Evolutionary conservation across 2,797 vertebrate genomes (phyloP).

Genomic region (Sphaeramia orbicularis): DNA sequence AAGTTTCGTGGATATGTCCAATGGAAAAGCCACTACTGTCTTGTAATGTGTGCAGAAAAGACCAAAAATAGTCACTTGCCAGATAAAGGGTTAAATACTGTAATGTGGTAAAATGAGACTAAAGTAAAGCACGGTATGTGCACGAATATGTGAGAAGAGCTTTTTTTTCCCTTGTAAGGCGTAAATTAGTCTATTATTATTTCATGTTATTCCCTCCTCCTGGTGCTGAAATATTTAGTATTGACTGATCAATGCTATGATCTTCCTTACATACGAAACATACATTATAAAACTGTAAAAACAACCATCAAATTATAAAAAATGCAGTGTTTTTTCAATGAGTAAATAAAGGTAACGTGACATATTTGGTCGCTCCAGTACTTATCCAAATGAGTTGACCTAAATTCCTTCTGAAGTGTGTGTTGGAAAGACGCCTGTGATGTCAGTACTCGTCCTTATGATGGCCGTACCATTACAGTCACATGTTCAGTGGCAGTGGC

Average conservation of each 20-base stretch:
- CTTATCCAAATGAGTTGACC: constrained; percentile 35
- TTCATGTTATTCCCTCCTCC: not conserved
- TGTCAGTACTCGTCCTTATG: constrained; percentile 44
- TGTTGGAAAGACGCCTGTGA: constrained; percentile 31
- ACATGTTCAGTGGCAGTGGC: constrained; percentile 22
- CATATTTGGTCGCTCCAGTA: constrained; percentile 10
- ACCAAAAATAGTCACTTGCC: too few relatives aligned
- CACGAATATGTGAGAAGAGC: not conserved
- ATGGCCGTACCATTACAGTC: constrained; percentile 20
- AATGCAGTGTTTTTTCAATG: not conserved
- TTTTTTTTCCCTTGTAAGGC: not conserved
- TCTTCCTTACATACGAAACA: not conserved
- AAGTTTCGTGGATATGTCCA: too few relatives aligned
- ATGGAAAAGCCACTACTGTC: too few relatives aligned
- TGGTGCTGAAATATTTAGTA: not conserved
- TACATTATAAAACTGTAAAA: not conserved
- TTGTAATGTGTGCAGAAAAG: too few relatives aligned
- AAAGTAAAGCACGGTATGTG: too few relatives aligned
- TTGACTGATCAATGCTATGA: not conserved
- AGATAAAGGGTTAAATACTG: too few relatives aligned
- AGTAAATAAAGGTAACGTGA: not conserved
- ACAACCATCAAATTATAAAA: not conserved
- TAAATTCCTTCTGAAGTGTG: constrained; percentile 31
- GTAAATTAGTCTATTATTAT: not conserved
- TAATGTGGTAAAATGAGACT: too few relatives aligned